Evolutionary conservation across 2,888 invertebrate genomes (phyloP), one percentile per base, ranked within the genome.

Genomic region (Prosapia bicincta): DNA sequence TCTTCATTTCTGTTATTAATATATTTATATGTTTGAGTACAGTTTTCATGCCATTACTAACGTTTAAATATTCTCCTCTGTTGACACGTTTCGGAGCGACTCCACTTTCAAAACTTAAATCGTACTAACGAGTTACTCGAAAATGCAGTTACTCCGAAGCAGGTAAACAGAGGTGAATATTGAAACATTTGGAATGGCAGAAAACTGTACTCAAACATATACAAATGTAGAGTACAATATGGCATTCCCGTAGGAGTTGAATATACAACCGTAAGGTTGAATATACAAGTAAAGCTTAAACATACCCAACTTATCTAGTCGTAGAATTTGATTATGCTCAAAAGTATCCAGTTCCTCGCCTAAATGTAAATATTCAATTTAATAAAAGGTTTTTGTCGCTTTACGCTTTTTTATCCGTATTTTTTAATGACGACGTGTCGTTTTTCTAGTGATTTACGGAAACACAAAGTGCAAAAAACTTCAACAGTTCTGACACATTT

Each of bases 281-380:
- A 30, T 30, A 30, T 30, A 6, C 9, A 30, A 30, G 68, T 10
- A 73, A 69, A 38, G 32, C 54, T 23, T 69, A 74, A 24, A 74
- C 15, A 10, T 69, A 74, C n/a, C 69, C 69, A 23, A 6, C 69
- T 13, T 74, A 70, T 43, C 26, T 70, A 15, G 74, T 74, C 15
- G 69, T 65, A 32, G 67, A 71, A 65, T 75, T 75, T 66, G 75
- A 75, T n/a, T 75, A 71, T 71, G 66, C 71, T 5, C 75, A 75
- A 30, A 75, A 74, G 15, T 74, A 74, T 32, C 67, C 75, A 10
- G 75, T 75, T 0, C 71, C 70, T 1, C 24, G 20, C 3, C 66
- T 71, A 0, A 71, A 75, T 75, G 71, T 75, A 15, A 74, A 70
- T 70, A 15, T 20, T 43, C 66, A 74, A 70, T 74, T 74, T 70